Percentiles rank a stretch among this genome's conserved stretches.
Evolutionary conservation across 2,888 invertebrate species (phyloP).

Genomic region (Dusona sp.): DNA sequence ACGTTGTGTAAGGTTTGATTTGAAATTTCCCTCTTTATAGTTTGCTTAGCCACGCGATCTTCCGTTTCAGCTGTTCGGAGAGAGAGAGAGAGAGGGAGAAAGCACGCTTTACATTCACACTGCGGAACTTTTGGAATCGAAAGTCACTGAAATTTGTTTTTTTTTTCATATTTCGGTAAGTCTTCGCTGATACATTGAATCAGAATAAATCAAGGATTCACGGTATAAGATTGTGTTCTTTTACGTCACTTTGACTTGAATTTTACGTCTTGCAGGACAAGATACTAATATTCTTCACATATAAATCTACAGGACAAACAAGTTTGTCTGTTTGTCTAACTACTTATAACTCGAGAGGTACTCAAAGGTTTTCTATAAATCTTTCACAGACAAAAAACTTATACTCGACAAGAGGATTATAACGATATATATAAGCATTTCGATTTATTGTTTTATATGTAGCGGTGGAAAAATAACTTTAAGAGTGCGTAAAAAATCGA

Average conservation of each 20-base stretch:
- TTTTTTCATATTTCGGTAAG: slow-evolving; percentile 10
- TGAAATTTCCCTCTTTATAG: slow-evolving; percentile 53
- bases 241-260: background rate
- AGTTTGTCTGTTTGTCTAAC: background rate
- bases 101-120: slow-evolving; percentile 17
- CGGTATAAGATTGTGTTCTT: background rate
- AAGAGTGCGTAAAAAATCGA: background rate
- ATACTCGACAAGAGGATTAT: background rate
- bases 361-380: background rate
- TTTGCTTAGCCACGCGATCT: slow-evolving; percentile 61
- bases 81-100: background rate
- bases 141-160: background rate
- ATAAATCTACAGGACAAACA: background rate
- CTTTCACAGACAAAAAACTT: background rate
- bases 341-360: background rate
- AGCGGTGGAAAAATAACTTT: too few species aligned
- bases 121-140: background rate
- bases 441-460: background rate
- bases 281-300: background rate
- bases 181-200: background rate
- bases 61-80: slow-evolving; percentile 18
- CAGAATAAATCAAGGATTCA: background rate
- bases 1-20: slow-evolving; percentile 44
- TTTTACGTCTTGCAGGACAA: background rate
- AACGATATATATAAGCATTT: background rate